These are phyloP conservation scores for Atta cephalotes DNA, from an alignment of 1,140 invertebrate genomes.

Conservation along the genomic window DNA sequence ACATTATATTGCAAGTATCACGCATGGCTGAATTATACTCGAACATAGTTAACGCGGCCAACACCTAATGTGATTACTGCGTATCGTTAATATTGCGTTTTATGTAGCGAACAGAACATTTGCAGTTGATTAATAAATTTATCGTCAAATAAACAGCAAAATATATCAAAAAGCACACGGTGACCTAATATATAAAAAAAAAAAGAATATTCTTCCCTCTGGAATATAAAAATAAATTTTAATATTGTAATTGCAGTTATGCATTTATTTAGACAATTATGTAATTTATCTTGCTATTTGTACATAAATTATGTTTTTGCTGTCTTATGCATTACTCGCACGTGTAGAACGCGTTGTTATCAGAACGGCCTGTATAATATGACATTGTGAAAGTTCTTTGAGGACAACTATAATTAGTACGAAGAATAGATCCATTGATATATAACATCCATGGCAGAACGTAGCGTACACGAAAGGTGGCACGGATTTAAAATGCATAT, in stretches of 20 bases:
- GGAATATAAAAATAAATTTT: background rate
- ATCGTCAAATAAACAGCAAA: constrained; percentile 5
- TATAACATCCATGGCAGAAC: constrained; percentile 62
- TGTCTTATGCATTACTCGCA: constrained; percentile 29
- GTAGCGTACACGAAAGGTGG: constrained; percentile 73
- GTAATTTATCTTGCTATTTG: constrained; percentile 36
- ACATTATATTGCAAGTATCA: constrained; percentile 35
- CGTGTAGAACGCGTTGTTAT: background rate
- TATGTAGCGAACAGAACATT: constrained; percentile 23
- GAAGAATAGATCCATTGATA: constrained; percentile 56
- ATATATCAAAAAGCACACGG: too few relatives aligned
- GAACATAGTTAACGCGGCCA: constrained; percentile 5
- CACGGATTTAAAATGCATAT: constrained; percentile 85
- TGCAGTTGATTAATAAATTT: background rate
- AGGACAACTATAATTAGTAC: constrained; percentile 41
- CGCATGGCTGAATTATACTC: constrained; percentile 2
- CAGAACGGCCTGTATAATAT: constrained; percentile 7
- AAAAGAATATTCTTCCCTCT: background rate
- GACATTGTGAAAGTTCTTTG: constrained; percentile 15
- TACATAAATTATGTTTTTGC: constrained; percentile 27
- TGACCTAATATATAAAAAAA: background rate
- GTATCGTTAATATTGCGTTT: background rate
- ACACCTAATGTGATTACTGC: background rate
- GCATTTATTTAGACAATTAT: constrained; percentile 17
- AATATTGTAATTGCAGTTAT: constrained; percentile 19